phyloP scores from a whole-genome alignment of 2,797 vertebrate species.

The Pempheris klunzingeri region DNA sequence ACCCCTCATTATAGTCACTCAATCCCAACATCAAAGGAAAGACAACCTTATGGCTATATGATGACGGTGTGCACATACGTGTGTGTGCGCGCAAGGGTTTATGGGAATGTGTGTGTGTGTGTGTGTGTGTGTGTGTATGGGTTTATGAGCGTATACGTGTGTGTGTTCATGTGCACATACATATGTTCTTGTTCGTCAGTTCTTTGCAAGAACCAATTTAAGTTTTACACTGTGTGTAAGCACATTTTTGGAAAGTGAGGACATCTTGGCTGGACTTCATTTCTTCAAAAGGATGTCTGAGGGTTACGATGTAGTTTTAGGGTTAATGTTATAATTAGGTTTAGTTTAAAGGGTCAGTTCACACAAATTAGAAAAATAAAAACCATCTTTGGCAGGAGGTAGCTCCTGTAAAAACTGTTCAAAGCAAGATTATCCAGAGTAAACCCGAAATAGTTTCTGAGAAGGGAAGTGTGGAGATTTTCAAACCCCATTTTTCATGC shows the following conservation, averaged over 20 bases:
- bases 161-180: slow-evolving; percentile 42
- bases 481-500: neutral
- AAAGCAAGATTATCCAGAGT: slow-evolving; percentile 6
- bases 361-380: slow-evolving; percentile 20
- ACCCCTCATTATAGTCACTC: slow-evolving; percentile 72
- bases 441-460: neutral
- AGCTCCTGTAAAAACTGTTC: slow-evolving; percentile 18
- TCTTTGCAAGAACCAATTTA: slow-evolving; percentile 54
- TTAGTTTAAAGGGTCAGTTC: slow-evolving; percentile 40
- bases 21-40: slow-evolving; percentile 75
- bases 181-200: slow-evolving; percentile 52
- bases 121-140: neutral
- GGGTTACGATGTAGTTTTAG: slow-evolving; percentile 23
- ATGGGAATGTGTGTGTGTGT: slow-evolving; percentile 18
- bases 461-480: neutral
- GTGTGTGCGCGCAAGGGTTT: slow-evolving; percentile 15
- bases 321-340: slow-evolving; percentile 41
- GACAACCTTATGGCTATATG: slow-evolving; percentile 54
- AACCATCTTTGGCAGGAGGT: neutral
- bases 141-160: slow-evolving; percentile 30
- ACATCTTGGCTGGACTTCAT: slow-evolving; percentile 31
- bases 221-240: slow-evolving; percentile 55
- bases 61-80: slow-evolving; percentile 23
- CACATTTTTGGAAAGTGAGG: slow-evolving; percentile 61
- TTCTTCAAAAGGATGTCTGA: slow-evolving; percentile 52